Evolutionary conservation across 2,797 vertebrate genomes (phyloP).

Genomic region (Enteromius viviparus): DNA sequence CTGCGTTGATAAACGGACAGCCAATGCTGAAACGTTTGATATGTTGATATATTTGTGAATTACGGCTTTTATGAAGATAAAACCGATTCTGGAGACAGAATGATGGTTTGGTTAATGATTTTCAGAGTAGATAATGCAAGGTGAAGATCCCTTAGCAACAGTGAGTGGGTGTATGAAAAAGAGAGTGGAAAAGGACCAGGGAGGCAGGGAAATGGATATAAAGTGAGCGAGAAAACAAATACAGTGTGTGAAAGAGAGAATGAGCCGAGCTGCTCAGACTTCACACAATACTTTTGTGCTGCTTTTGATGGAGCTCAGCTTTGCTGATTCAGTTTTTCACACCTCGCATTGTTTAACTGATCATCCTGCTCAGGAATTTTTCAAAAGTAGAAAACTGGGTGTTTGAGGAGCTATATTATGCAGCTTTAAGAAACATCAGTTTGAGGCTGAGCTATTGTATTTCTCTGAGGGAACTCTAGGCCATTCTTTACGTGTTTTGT

Average conservation of each 20-base stretch:
- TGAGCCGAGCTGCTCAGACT: background rate
- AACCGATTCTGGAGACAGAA: background rate
- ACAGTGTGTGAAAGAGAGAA: constrained; percentile 27
- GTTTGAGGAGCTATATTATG: background rate
- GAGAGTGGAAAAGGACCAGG: constrained; percentile 13
- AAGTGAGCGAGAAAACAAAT: constrained; percentile 25
- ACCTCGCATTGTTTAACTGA: constrained; percentile 20
- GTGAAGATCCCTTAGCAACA: constrained; percentile 51
- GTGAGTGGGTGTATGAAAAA: constrained; percentile 46
- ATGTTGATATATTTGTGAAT: constrained; percentile 22
- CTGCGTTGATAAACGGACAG: background rate
- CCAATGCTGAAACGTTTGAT: background rate
- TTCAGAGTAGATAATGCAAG: constrained; percentile 40
- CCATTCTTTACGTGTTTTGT: background rate
- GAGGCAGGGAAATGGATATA: constrained; percentile 39
- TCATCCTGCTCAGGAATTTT: background rate
- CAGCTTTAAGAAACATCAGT: constrained; percentile 9
- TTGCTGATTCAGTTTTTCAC: constrained; percentile 41
- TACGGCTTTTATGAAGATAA: constrained; percentile 14
- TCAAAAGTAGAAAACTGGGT: background rate
- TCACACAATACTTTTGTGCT: constrained; percentile 37
- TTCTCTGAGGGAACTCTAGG: background rate
- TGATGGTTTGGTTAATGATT: constrained; percentile 45
- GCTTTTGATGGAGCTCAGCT: constrained; percentile 23
- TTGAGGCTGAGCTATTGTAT: background rate